Conservation (phyloP, 2,797 vertebrate genomes). For the Thripadectes ignobilis region DNA sequence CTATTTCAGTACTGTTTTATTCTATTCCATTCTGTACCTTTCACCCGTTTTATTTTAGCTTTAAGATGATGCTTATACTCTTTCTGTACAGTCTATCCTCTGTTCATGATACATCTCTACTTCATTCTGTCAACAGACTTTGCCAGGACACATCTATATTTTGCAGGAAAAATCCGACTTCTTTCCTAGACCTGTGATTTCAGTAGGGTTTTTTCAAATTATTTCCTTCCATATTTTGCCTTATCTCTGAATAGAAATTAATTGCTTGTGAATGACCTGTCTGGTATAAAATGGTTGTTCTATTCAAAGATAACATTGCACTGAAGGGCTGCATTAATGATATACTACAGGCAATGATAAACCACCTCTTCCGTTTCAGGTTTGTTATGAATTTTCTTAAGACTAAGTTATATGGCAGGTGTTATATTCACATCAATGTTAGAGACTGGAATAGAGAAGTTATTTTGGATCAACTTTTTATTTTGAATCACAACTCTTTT, state of each 20-base stretch:
- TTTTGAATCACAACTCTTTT: background rate
- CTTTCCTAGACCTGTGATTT: background rate
- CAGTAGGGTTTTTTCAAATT: background rate
- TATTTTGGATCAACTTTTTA: background rate
- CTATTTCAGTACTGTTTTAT: background rate
- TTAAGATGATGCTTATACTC: background rate
- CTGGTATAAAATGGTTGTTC: background rate
- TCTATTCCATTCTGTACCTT: background rate
- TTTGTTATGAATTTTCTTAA: background rate
- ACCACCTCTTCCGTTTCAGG: background rate
- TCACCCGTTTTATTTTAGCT: slow-evolving; percentile 9
- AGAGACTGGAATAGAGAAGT: background rate
- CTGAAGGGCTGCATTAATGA: background rate
- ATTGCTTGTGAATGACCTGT: background rate
- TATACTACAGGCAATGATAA: background rate
- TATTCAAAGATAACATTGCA: background rate
- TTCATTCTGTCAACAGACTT: slow-evolving; percentile 11
- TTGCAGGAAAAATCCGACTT: background rate
- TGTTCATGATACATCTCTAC: background rate
- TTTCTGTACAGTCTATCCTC: background rate
- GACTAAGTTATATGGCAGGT: background rate
- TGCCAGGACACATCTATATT: background rate
- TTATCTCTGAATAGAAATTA: background rate
- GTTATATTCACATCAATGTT: no score
- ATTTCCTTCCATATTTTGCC: background rate